Percentiles rank a stretch among this genome's conserved stretches.
phyloP scores from a whole-genome alignment of 2,113 vertebrate genomes.

The Oryzias curvinotus region DNA sequence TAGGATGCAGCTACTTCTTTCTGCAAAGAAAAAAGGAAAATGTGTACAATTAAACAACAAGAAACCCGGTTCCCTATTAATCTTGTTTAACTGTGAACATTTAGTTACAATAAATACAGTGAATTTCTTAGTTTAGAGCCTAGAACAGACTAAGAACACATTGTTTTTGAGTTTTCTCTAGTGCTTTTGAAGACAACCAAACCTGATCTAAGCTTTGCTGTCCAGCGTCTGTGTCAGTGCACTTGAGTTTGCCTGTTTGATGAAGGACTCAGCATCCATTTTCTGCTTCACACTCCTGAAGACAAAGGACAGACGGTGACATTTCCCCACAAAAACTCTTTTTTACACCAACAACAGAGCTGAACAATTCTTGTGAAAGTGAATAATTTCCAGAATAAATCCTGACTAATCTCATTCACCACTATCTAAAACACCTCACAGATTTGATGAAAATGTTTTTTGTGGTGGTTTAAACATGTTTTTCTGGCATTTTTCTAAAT shows the following conservation, averaged over 20 bases:
- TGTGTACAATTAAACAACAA: slow-evolving; percentile 74
- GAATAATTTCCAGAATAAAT: no score
- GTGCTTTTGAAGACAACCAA: slow-evolving; percentile 81
- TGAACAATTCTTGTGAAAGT: no score
- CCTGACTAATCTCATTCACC: no score
- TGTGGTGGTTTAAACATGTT: no score
- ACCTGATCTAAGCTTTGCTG: slow-evolving; percentile 80
- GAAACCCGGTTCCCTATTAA: slow-evolving; percentile 52
- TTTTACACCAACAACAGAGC: no score
- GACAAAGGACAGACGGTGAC: slow-evolving; percentile 15
- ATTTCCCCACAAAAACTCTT: neutral
- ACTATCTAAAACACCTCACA: no score
- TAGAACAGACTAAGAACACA: slow-evolving; percentile 82
- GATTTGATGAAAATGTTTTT: no score
- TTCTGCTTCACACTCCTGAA: slow-evolving; percentile 87
- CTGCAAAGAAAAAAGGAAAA: slow-evolving; percentile 52
- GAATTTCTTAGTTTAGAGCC: slow-evolving; percentile 70
- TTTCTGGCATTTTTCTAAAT: no score
- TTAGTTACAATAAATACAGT: slow-evolving; percentile 78
- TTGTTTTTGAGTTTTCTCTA: slow-evolving; percentile 87
- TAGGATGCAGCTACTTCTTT: slow-evolving; percentile 80
- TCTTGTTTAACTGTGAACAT: slow-evolving; percentile 77
- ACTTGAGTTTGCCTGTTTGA: slow-evolving; percentile 88
- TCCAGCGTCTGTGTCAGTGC: slow-evolving; percentile 91
- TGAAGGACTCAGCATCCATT: slow-evolving; percentile 81